A percentile compares a stretch with the other conserved stretches of the same genome.
Conservation (phyloP, 2,797 vertebrate genomes). For the Rhynchonycteris naso region DNA sequence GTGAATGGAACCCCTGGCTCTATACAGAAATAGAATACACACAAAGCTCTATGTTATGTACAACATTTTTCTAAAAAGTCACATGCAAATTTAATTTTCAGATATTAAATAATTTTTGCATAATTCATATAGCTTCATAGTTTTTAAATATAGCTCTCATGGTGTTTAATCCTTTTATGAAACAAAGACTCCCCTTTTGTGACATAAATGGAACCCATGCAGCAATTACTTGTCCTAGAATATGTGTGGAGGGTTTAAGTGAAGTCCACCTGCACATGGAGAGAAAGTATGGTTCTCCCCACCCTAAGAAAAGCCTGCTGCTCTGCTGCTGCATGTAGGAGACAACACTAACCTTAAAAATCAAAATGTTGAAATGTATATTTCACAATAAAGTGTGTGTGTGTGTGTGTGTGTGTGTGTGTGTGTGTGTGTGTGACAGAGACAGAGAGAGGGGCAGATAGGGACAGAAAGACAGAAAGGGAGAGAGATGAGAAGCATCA, state of each 20-base stretch:
- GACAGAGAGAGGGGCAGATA: no score
- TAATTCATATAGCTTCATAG: background rate
- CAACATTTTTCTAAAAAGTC: background rate
- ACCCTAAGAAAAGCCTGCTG: background rate
- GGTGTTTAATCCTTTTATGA: background rate
- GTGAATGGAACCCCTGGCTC: background rate
- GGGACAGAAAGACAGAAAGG: no score
- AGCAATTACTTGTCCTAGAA: background rate
- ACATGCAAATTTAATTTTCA: conserved; percentile 12
- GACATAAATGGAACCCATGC: background rate
- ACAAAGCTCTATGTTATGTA: background rate
- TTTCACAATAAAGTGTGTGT: background rate
- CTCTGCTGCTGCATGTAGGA: background rate
- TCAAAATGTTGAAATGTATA: background rate
- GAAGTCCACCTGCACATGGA: background rate
- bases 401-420: no score
- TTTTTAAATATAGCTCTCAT: conserved; percentile 32
- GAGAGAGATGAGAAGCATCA: no score
- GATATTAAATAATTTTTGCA: conserved; percentile 12
- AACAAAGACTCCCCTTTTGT: conserved; percentile 11
- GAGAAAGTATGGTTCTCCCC: background rate
- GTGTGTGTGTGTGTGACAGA: no score
- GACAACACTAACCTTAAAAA: background rate
- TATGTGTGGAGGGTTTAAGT: background rate
- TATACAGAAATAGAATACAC: background rate